Base-by-base conservation (phyloP, 2,888 invertebrate genomes). In the Tethea ocularis region DNA sequence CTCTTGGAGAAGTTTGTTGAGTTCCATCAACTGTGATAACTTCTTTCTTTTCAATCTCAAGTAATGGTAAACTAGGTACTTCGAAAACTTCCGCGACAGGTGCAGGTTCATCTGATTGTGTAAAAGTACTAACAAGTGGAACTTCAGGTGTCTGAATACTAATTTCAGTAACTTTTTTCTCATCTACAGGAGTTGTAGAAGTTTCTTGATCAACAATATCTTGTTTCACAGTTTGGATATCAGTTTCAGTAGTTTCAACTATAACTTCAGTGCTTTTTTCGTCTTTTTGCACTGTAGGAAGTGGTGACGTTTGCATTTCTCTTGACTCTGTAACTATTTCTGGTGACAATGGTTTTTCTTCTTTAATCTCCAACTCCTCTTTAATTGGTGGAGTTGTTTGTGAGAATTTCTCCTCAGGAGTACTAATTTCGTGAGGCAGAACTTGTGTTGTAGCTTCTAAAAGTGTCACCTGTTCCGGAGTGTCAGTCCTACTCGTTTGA, bases 381-480 rank as follows among this genome's bases (percentile, higher is more conserved):
- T 82, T 77, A 26, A 78, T 64, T 4, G 86, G 83, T 56, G 91
- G 84, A 20, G 88, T 80, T 20, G 94, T 94, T 73, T 94, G 94
- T 52, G 93, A 91, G 67, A 88, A 93, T 60, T 89, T 93, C 68
- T 94, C 93, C 70, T 86, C 89, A 4, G 88, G 87, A 60, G 69
- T 67, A 24, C 60, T 67, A 41, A 89, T 88, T 58, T 92, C 90
- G 55, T 87, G 84, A 20, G 89, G 82, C 58, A 89, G 75, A n/a
- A 94, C 94, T 78, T 94, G 94, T 46, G 94, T 94, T 36, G 89
- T 91, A 2, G 93, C 94, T 83, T 95, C 95, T 29, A 88, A 82
- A 53, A 92, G 87, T 22, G 81, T 67, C 1, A 86, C 69, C 64
- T 83, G 78, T 60, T 86, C 86, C 8, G 91, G 91, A 55, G 87